These are phyloP conservation scores for Lutjanus erythropterus DNA, from an alignment of 2,113 vertebrate species.

Conservation along the genomic window DNA sequence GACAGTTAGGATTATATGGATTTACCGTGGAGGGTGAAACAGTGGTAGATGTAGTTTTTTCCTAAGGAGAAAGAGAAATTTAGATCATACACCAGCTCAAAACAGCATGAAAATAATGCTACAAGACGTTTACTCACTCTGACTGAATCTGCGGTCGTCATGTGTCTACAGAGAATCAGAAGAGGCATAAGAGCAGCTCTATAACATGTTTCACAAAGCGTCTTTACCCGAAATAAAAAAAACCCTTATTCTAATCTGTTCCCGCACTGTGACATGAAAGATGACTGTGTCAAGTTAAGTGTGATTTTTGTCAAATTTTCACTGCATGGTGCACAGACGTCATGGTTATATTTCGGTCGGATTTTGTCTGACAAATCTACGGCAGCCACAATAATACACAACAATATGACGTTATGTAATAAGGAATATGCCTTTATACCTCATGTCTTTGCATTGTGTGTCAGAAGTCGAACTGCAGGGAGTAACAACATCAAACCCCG, in stretches of 20 bases:
- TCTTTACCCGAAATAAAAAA: not conserved
- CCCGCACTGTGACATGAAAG: too few relatives aligned
- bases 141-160: rapidly evolving
- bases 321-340: too few relatives aligned
- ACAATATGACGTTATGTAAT: too few relatives aligned
- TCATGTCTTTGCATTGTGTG: slow-evolving; percentile 7
- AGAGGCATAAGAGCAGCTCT: not conserved
- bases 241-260: too few relatives aligned
- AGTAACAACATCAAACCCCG: rapidly evolving
- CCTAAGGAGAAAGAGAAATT: not conserved
- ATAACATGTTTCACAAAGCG: not conserved
- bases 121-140: slow-evolving; percentile 11
- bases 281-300: too few relatives aligned
- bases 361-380: too few relatives aligned
- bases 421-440: slow-evolving; percentile 44
- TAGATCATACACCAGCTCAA: not conserved
- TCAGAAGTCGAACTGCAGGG: slow-evolving; percentile 24
- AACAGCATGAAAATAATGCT: not conserved
- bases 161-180: not conserved
- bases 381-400: too few relatives aligned
- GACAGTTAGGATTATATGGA: too few relatives aligned
- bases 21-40: not conserved
- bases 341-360: too few relatives aligned
- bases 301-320: too few relatives aligned
- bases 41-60: not conserved